Conservation (phyloP, 2,888 invertebrate genomes). For the Acheta domesticus region DNA sequence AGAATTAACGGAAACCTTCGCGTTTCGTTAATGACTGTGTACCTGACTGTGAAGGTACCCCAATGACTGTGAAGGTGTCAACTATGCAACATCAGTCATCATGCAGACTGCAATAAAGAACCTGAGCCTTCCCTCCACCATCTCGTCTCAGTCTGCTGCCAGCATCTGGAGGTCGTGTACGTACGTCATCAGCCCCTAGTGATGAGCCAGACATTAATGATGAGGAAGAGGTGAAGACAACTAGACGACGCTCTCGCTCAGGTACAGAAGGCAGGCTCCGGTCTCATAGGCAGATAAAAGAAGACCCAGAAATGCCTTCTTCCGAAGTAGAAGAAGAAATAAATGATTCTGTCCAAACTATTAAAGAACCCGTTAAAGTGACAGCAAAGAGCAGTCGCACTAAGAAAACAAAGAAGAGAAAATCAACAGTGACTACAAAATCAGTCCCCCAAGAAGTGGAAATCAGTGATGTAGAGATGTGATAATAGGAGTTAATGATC, state of each 20-base stretch:
- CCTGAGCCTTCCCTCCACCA: conserved; percentile 21
- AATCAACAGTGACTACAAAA: neutral
- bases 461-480: neutral
- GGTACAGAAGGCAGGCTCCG: neutral
- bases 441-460: neutral
- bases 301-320: neutral
- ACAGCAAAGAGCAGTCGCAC: neutral
- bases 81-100: too few relatives aligned
- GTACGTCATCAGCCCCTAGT: neutral
- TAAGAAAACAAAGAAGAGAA: neutral
- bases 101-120: too few relatives aligned
- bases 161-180: neutral
- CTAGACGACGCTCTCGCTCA: neutral
- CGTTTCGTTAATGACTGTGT: too few relatives aligned
- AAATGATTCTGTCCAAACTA: neutral
- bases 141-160: conserved; percentile 23
- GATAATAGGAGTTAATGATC: neutral
- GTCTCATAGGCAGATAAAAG: neutral
- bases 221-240: neutral
- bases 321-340: neutral
- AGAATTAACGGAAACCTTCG: too few relatives aligned
- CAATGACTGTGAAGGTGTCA: too few relatives aligned
- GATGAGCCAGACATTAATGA: neutral
- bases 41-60: too few relatives aligned
- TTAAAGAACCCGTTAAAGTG: neutral